phyloP scores from a whole-genome alignment of 2,888 invertebrate species.

The Acronicta leporina region DNA sequence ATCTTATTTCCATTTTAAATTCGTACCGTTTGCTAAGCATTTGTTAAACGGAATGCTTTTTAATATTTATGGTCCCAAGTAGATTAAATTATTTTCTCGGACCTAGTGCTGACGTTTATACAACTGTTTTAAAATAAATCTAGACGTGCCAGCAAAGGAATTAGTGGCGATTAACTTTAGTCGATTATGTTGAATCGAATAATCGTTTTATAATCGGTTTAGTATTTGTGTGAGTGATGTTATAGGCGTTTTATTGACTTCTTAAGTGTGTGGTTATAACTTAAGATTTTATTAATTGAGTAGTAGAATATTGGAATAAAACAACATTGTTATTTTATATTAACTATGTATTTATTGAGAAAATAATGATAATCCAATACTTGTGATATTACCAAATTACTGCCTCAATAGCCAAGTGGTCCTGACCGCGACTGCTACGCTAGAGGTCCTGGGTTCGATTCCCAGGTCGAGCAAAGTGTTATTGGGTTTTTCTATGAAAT shows the following conservation, averaged over 20 bases:
- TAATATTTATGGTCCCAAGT: conserved; percentile 72
- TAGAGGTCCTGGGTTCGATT: too few species aligned
- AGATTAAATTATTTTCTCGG: conserved; percentile 74
- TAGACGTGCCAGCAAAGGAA: conserved; percentile 38
- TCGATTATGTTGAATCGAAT: conserved; percentile 37
- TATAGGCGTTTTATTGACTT: neutral
- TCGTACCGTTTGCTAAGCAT: conserved; percentile 49
- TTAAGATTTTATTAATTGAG: too few species aligned
- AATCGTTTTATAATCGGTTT: conserved; percentile 34
- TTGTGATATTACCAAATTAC: too few species aligned
- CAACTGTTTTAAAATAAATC: conserved; percentile 71
- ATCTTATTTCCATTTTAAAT: conserved; percentile 12
- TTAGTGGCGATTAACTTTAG: conserved; percentile 31
- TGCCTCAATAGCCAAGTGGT: too few species aligned
- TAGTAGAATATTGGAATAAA: too few species aligned
- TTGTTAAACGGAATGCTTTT: conserved; percentile 69
- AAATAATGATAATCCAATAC: too few species aligned
- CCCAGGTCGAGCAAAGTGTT: too few species aligned
- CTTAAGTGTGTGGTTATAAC: neutral
- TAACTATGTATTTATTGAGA: too few species aligned
- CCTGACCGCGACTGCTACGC: too few species aligned
- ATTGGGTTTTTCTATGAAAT: too few species aligned
- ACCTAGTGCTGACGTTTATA: conserved; percentile 69
- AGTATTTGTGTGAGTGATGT: neutral
- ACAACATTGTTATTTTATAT: too few species aligned